Evolutionary conservation across 2,113 vertebrate genomes (phyloP), one percentile per base, ranked within the genome.

Genomic region (Neomonachus schauinslandi): DNA sequence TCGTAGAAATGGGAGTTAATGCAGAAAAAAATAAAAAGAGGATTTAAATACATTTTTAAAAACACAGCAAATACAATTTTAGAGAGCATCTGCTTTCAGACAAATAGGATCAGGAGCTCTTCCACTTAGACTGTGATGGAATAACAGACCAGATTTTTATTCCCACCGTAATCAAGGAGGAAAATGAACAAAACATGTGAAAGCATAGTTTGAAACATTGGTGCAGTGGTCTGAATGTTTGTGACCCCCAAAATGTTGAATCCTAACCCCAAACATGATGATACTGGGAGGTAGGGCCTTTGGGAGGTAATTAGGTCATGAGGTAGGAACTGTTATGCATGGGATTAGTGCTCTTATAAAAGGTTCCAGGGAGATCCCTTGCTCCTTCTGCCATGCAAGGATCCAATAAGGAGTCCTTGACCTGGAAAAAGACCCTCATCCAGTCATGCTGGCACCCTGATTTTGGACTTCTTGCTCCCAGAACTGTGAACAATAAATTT

Each of bases 1-100:
- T 91, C 5, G 36, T 76, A 86, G 63, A 94, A 96, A 87, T 80
- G 49, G 55, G n/a, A 80, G 46, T 87, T 65, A 65, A 74, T 67
- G 7, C 36, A 57, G 63, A 33, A 86, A 59, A 89, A 91, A 85
- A 33, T 10, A 53, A 12, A 67, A 76, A 55, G 42, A 46, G 22
- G 19, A 42, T 80, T 81, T 91, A 86, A 79, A 39, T 90, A 93
- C 39, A 42, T 42, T 53, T 67, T 42, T 15, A 6, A 77, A 81
- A 88, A 63, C 24, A 89, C 14, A 84, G 24, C 5, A 55, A 57
- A 51, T 83, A 31, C 3, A 51, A 51, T 82, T 83, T 80, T 84
- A 69, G 67, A 89, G 77, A 31, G 15, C 15, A 51, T 84, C 36
- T 96, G 39, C 57, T 84, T 89, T 61, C 33, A 69, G 33, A 69